Evolutionary conservation across 2,113 vertebrate genomes (phyloP).

Genomic region (Donacobius atricapilla): DNA sequence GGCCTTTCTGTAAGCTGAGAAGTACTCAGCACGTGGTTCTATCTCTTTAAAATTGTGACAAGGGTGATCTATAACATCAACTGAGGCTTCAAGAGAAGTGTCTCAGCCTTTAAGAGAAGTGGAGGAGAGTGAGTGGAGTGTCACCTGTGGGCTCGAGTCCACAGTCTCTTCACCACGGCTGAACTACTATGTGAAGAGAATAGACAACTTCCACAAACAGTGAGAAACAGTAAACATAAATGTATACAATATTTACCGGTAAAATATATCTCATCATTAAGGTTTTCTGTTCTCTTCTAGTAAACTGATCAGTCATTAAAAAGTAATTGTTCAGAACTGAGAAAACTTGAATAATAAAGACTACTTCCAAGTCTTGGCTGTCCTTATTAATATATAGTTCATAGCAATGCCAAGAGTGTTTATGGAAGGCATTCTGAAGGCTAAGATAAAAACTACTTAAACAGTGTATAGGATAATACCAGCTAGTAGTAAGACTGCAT

Average conservation of each 20-base stretch:
- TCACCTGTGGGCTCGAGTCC: not conserved
- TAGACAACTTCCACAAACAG: not conserved
- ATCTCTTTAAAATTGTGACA: not conserved
- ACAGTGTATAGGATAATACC: not conserved
- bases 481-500: not conserved
- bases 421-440: not conserved
- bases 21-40: not conserved
- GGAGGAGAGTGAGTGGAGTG: fast-evolving
- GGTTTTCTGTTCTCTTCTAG: not conserved
- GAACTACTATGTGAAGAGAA: not conserved
- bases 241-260: not conserved
- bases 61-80: not conserved
- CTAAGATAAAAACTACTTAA: not conserved
- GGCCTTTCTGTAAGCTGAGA: not conserved
- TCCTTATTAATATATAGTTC: not conserved
- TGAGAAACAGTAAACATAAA: not conserved
- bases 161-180: not conserved
- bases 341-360: not conserved
- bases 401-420: not conserved
- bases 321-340: not conserved
- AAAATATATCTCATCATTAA: not conserved
- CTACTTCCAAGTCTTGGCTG: not conserved
- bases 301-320: not conserved
- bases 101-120: too few relatives aligned
- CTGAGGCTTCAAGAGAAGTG: not conserved